Base-by-base conservation (phyloP, 2,797 vertebrate genomes). In the Eulemur coronatus region DNA sequence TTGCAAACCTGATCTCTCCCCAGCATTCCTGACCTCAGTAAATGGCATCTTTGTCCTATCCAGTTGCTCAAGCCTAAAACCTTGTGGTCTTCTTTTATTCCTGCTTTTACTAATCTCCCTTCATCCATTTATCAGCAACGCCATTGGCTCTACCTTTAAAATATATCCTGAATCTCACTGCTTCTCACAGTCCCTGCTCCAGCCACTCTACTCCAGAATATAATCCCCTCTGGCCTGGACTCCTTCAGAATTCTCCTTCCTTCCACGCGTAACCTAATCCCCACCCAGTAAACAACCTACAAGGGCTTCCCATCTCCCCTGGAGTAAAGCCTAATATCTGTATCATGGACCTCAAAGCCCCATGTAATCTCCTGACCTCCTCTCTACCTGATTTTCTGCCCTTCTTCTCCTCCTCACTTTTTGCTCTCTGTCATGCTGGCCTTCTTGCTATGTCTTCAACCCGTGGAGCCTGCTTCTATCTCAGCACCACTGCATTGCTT, bases 391-490 rank as follows among this genome's bases (percentile, higher is more conserved):
- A 26, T 76, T 57, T 79, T 46, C 28, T 33, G 9, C 2, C 13
- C 0, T 50, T 91, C 55, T 30, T 35, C 43, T 81, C 14, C 43
- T 81, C 14, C 35, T 84, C 67, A 55, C 15, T 63, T 88, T n/a
- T 41, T 33, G 13, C 41, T 89, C 24, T 50, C 26, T 3, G 1
- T 38, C 41, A 13, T 12, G 33, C 12, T 72, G n/a, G 13, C 9
- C 67, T 80, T 52, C 67, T 59, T 43, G 5, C 46, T 46, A 0
- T 26, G 10, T 10, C 18, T 88, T 69, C 35, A 86, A 12, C 35
- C 2, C 0, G 0, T 2, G 9, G 46, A 41, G 4, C 3, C 38
- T 78, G 8, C 48, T 89, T 6, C 35, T 30, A 0, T 24, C 48
- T 50, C 2, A 79, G 87, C 48, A 8, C 11, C 5, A 2, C 4